Conservation (phyloP, 2,113 vertebrate genomes). For the Lampris megalopsis region DNA sequence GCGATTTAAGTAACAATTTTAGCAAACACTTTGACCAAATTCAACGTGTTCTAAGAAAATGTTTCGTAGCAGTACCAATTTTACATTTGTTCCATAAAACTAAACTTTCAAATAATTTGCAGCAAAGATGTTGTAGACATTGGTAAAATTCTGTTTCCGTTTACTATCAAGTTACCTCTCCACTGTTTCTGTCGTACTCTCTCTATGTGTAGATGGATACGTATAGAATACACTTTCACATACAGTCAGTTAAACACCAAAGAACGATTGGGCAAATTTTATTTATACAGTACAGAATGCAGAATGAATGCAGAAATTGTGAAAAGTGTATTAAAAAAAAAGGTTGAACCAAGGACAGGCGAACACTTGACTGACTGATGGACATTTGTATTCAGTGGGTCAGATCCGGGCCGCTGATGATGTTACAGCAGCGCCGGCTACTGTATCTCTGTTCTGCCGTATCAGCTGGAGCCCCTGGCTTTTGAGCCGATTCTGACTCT, state of each 20-base stretch:
- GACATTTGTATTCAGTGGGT: neutral
- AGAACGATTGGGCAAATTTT: too few species aligned
- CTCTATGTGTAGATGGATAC: too few species aligned
- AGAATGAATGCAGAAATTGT: neutral
- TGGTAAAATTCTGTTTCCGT: too few species aligned
- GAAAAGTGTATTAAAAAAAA: neutral
- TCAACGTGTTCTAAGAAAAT: neutral
- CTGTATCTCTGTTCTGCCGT: constrained; percentile 38
- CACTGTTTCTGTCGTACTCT: neutral
- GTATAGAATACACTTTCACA: too few species aligned
- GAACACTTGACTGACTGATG: neutral
- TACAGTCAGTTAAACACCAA: too few species aligned
- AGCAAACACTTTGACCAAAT: neutral
- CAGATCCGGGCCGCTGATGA: constrained; percentile 1
- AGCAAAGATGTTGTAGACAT: too few species aligned
- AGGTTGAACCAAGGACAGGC: neutral
- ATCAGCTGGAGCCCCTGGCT: constrained; percentile 45
- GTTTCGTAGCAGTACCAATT: neutral
- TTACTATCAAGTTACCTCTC: neutral
- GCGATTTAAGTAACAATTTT: neutral
- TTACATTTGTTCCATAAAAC: neutral
- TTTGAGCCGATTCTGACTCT: constrained; percentile 66
- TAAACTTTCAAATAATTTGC: neutral
- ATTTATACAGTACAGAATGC: too few species aligned
- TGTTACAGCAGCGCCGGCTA: constrained; percentile 24